A percentile compares a stretch with the other conserved stretches of the same genome.
Evolutionary conservation across 2,888 invertebrate genomes (phyloP).

Genomic region (Alentia gelatinosa): DNA sequence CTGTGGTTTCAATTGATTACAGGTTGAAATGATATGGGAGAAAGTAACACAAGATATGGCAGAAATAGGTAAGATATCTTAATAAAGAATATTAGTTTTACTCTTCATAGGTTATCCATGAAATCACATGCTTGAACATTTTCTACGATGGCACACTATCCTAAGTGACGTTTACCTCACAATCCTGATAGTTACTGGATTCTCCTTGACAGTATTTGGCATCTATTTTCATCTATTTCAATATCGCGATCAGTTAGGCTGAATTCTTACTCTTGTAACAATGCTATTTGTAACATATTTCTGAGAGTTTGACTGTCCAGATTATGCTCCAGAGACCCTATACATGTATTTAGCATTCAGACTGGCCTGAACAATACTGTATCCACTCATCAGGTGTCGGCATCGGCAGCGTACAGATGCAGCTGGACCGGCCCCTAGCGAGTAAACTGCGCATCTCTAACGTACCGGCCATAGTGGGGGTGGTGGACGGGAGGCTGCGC

Average conservation of each 20-base stretch:
- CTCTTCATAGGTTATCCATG: background rate
- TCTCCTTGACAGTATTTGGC: too few relatives aligned
- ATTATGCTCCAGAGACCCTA: background rate
- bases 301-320: too few relatives aligned
- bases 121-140: too few relatives aligned
- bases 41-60: constrained; percentile 91
- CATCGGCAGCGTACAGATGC: constrained; percentile 87
- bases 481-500: constrained; percentile 91
- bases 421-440: constrained; percentile 89
- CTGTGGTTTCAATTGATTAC: constrained; percentile 75
- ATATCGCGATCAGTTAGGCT: background rate
- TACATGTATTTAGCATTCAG: background rate
- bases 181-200: too few relatives aligned
- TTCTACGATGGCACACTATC: too few relatives aligned
- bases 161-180: too few relatives aligned
- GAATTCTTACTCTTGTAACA: too few relatives aligned
- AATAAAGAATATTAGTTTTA: too few relatives aligned
- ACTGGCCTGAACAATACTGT: too few relatives aligned
- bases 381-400: constrained; percentile 80
- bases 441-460: constrained; percentile 90
- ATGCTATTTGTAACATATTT: too few relatives aligned
- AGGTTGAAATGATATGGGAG: constrained; percentile 91
- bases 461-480: constrained; percentile 90
- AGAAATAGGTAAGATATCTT: constrained; percentile 88
- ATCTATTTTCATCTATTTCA: too few relatives aligned